These are phyloP conservation scores for Hepsetus odoe DNA, from an alignment of 2,113 vertebrate species.

Conservation along the genomic window DNA sequence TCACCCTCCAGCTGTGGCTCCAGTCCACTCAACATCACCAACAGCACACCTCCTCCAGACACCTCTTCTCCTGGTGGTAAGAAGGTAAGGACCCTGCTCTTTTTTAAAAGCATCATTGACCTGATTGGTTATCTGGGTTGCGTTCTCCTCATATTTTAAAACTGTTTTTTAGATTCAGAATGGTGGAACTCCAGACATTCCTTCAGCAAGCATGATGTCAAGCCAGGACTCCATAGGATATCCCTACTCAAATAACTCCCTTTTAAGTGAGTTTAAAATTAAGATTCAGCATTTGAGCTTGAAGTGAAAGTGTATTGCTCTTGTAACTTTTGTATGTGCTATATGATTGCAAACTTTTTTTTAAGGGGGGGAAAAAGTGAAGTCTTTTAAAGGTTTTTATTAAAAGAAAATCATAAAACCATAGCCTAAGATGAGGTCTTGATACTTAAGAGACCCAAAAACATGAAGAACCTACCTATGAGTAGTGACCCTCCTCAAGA, in stretches of 20 bases:
- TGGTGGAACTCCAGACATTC: constrained; percentile 89
- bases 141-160: background rate
- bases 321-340: no score
- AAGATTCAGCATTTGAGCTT: no score
- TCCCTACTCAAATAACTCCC: constrained; percentile 45
- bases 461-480: no score
- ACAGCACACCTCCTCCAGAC: constrained; percentile 84
- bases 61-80: constrained; percentile 36
- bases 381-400: no score
- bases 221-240: constrained; percentile 74
- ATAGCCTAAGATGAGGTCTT: no score
- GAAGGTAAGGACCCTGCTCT: constrained; percentile 22
- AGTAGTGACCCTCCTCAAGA: no score
- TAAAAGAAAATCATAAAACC: no score
- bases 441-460: no score
- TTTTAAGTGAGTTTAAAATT: constrained; percentile 35
- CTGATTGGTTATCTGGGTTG: background rate
- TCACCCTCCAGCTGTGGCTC: constrained; percentile 96
- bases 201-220: constrained; percentile 82
- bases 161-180: constrained; percentile 83
- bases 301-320: no score
- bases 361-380: no score
- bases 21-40: constrained; percentile 91
- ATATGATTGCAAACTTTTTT: no score
- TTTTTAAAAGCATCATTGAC: background rate